phyloP scores from a whole-genome alignment of 2,113 vertebrate species.

The Apus apus region DNA sequence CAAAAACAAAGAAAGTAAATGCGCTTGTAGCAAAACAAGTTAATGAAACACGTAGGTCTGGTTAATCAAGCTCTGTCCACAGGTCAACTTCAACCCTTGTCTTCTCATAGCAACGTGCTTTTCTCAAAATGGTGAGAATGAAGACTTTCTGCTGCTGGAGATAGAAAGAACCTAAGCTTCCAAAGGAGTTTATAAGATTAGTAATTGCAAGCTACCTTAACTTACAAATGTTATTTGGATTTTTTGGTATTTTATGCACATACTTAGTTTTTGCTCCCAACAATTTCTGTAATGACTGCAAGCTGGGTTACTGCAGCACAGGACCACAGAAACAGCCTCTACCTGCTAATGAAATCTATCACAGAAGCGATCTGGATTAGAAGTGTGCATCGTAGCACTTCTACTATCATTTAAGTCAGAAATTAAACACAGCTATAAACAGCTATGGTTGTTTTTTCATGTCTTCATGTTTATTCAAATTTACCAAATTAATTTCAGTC shows the following conservation, averaged over 20 bases:
- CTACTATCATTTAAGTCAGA: neutral
- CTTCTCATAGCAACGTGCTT: slow-evolving; percentile 40
- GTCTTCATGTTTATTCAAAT: neutral
- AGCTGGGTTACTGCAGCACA: neutral
- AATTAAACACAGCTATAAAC: neutral
- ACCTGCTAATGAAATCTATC: neutral
- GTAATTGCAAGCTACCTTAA: slow-evolving; percentile 72
- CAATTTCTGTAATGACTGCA: neutral
- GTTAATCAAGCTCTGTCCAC: slow-evolving; percentile 59
- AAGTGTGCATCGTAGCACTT: neutral
- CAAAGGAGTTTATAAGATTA: slow-evolving; percentile 31
- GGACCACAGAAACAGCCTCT: neutral
- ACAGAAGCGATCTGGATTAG: neutral
- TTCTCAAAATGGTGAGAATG: slow-evolving; percentile 33
- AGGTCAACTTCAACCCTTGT: slow-evolving; percentile 48
- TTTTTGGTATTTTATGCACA: slow-evolving; percentile 20
- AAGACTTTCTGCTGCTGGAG: slow-evolving; percentile 45
- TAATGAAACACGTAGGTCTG: slow-evolving; percentile 14
- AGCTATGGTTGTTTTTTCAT: neutral
- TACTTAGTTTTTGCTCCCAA: slow-evolving; percentile 68
- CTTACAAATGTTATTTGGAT: slow-evolving; percentile 34
- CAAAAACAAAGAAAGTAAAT: slow-evolving; percentile 57
- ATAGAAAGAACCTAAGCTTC: slow-evolving; percentile 39
- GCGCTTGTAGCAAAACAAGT: neutral
- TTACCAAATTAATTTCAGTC: neutral